Base-by-base conservation (phyloP, 2,113 vertebrate species). In the Anolis sagrei region DNA sequence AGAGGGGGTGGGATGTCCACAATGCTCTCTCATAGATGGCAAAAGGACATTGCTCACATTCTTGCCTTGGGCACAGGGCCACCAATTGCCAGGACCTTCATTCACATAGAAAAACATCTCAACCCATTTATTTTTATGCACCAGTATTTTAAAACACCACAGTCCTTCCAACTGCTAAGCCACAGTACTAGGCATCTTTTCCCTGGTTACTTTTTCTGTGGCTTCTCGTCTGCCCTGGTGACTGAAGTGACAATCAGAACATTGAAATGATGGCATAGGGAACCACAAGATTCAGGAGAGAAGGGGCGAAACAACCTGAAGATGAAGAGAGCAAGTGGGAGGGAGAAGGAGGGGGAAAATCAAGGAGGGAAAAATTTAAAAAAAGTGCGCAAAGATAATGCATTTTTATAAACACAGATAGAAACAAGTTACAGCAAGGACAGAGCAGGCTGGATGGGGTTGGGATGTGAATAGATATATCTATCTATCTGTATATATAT, bases 321-420 rank as follows among this genome's bases (percentile, higher is more conserved):
- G 51, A 48, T 82, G 84, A 74, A 85, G 89, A 90, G 13, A 81
- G 84, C 83, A 93, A 90, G 81, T 89, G 83, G 70, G 90, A 93
- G 23, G 27, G 23, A 66, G 27, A 14, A 94, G 90, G 86, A 88
- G 87, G 89, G 89, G 88, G 92, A 86, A 90, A 92, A 92, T 93
- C 87, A 0, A 96, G 94, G 94, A 95, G 95, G 95, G 93, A 97
- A 58, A 95, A 96, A 94, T 96, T n/a, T n/a, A 44, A 44, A 58
- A 95, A 96, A 96, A 96, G 95, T 94, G 96, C 88, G 89, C 92
- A 95, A 96, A 95, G 95, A 96, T 96, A 96, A 96, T 96, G 94
- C 95, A 92, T 96, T 96, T n/a, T 96, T 96, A 97, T 97, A 97
- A 97, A 96, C 96, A 96, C 95, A 95, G 93, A 95, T 94, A 95